These are phyloP conservation scores for Uria lomvia DNA, from an alignment of 2,113 vertebrate genomes.

Conservation along the genomic window DNA sequence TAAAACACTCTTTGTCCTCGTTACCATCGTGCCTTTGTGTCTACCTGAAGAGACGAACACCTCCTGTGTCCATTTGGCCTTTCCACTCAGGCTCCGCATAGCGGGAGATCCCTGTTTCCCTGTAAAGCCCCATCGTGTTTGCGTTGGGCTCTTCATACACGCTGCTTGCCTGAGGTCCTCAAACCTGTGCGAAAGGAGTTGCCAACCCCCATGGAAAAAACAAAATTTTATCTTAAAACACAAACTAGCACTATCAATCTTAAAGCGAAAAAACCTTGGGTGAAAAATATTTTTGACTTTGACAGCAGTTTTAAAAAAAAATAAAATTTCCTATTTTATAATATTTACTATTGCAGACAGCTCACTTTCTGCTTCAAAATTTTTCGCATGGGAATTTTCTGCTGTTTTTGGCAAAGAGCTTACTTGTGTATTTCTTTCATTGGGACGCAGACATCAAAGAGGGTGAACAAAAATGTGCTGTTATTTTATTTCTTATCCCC, in stretches of 20 bases:
- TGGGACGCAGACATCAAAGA: neutral
- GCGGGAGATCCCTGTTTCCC: neutral
- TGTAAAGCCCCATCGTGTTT: accelerated
- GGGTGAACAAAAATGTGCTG: neutral
- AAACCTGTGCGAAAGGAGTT: neutral
- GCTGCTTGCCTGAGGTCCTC: neutral
- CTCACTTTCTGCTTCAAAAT: neutral
- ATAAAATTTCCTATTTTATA: neutral
- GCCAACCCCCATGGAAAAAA: neutral
- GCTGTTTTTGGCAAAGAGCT: neutral
- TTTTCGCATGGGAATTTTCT: neutral
- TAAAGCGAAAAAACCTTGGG: neutral
- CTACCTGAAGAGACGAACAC: neutral
- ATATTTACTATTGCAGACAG: neutral
- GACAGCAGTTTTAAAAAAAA: neutral
- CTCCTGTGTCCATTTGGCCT: accelerated
- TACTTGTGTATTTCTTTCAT: neutral
- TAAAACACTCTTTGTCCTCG: neutral
- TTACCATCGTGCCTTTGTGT: neutral
- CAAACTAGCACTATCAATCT: neutral
- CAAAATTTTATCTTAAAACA: neutral
- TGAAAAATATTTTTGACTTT: neutral
- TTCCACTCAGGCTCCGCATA: accelerated
- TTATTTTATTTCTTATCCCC: neutral
- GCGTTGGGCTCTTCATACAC: accelerated